Evolutionary conservation across 2,113 vertebrate genomes (phyloP).

Genomic region (Carollia perspicillata): DNA sequence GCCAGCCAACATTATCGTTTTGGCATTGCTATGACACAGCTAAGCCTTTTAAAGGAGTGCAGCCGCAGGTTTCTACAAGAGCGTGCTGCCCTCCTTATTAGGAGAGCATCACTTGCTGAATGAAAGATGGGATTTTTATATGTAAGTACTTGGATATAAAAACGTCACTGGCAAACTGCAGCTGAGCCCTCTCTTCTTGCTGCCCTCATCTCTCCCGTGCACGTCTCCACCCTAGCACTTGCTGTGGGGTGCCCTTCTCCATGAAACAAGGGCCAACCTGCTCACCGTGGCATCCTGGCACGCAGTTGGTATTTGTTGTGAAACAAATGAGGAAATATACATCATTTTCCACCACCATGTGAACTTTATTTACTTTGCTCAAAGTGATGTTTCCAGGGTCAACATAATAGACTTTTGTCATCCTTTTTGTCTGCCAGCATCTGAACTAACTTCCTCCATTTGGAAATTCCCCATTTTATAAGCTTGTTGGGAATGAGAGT

Average conservation of each 20-base stretch:
- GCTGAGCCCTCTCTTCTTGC: background rate
- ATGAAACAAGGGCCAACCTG: background rate
- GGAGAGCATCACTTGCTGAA: background rate
- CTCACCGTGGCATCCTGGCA: background rate
- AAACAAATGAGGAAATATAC: background rate
- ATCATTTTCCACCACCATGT: background rate
- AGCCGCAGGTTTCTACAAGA: background rate
- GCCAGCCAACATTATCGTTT: background rate
- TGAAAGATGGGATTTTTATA: background rate
- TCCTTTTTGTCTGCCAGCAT: background rate
- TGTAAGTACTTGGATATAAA: background rate
- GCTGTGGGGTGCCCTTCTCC: background rate
- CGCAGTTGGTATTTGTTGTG: background rate
- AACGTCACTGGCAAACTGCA: background rate
- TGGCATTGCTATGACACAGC: background rate
- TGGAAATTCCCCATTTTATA: background rate
- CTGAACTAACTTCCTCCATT: background rate
- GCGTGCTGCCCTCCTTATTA: background rate
- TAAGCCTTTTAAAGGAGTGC: slow-evolving; percentile 13
- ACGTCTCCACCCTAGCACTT: background rate
- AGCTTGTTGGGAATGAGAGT: background rate
- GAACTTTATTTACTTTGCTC: background rate
- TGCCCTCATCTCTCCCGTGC: background rate
- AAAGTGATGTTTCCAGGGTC: background rate
- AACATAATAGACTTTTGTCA: background rate